Evolutionary conservation across 2,113 vertebrate species (phyloP).

Genomic region (Vidua macroura): DNA sequence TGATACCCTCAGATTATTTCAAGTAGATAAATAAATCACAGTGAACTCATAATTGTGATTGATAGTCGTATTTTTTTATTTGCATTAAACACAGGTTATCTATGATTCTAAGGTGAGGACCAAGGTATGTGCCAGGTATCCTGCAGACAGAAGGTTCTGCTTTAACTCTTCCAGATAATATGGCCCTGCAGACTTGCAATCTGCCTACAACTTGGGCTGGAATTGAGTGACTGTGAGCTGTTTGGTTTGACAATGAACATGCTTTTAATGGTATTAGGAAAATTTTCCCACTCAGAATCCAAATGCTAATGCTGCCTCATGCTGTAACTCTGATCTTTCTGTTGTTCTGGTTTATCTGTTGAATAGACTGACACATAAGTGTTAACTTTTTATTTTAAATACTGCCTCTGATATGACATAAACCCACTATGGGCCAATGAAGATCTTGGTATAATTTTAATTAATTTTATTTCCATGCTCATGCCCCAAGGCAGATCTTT

Average conservation of each 20-base stretch:
- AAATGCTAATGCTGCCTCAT: not conserved
- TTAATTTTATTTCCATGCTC: not conserved
- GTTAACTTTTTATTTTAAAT: not conserved
- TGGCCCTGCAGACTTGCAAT: not conserved
- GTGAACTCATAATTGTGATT: not conserved
- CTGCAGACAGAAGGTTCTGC: not conserved
- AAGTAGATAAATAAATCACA: not conserved
- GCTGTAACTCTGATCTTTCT: not conserved
- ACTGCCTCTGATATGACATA: not conserved
- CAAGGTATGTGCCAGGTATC: not conserved
- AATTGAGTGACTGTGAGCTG: not conserved
- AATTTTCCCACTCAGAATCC: not conserved
- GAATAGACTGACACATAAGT: not conserved
- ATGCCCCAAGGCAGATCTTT: not conserved
- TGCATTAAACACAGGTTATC: not conserved
- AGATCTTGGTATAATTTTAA: not conserved
- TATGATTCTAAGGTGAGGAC: not conserved
- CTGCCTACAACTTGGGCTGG: not conserved
- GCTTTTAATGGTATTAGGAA: not conserved
- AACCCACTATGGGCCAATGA: not conserved
- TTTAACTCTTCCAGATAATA: not conserved
- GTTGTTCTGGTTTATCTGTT: not conserved
- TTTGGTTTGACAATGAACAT: not conserved
- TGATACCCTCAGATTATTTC: not conserved
- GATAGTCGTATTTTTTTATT: not conserved